Evolutionary conservation across 2,888 invertebrate genomes (phyloP), one percentile per base, ranked within the genome.

Genomic region (Octodonta nipae): DNA sequence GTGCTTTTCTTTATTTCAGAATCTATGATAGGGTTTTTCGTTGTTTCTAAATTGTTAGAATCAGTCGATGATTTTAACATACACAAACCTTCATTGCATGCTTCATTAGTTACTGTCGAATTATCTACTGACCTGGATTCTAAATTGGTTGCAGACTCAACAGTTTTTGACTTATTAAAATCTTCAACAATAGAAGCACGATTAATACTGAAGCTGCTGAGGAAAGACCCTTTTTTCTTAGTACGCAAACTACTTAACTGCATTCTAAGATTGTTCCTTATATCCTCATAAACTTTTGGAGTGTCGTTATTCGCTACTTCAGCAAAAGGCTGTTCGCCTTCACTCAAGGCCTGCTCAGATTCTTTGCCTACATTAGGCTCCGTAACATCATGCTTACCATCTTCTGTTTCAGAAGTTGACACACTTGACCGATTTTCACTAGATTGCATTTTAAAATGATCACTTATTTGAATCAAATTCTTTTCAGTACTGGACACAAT

Each of bases 181-280:
- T 22, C 22, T 4, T 22, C 22, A n/a, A n/a, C n/a, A n/a, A n/a
- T n/a, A n/a, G n/a, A n/a, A n/a, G n/a, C n/a, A n/a, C n/a, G n/a
- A n/a, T n/a, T n/a, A n/a, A n/a, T n/a, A n/a, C n/a, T n/a, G n/a
- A n/a, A n/a, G n/a, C n/a, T n/a, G n/a, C n/a, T n/a, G 3, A 22
- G 11, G 22, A 22, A 22, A 11, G 4, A 10, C 11, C 22, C 22
- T 4, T 22, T 22, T 31, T 50, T 55, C 30, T 42, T 43, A 22
- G 41, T 51, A 30, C 55, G 35, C 15, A 55, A 41, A 14, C 38
- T 45, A 28, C 34, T 43, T 13, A 55, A 35, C 32, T 55, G 55
- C 26, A 49, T 29, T 34, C 43, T 48, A 20, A 55, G 35, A 31
- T 43, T 49, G 30, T 51, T 43, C 26, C 52, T 28, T 15, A 55